These are phyloP conservation scores for Galleria mellonella DNA, from an alignment of 1,140 invertebrate genomes.

Conservation along the genomic window DNA sequence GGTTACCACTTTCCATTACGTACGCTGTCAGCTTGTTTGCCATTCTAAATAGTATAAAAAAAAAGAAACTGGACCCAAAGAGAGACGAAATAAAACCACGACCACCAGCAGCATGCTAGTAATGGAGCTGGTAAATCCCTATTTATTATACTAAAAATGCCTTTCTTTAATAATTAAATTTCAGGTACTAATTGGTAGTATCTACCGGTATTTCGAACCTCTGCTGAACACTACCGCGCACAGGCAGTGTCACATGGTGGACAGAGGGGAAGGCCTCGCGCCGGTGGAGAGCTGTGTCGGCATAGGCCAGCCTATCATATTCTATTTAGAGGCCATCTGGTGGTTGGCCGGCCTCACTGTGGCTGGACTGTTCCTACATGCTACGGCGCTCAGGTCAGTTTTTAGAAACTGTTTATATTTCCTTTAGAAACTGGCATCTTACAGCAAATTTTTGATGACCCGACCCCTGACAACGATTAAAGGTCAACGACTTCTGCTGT, in stretches of 20 bases:
- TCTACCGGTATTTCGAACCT: conserved; percentile 47
- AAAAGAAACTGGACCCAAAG: no score
- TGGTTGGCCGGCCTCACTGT: conserved; percentile 78
- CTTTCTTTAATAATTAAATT: conserved; percentile 3
- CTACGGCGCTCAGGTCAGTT: conserved; percentile 35
- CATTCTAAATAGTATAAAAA: no score
- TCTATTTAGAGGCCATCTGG: conserved; percentile 84
- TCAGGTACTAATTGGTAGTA: conserved; percentile 42
- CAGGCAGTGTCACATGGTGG: conserved; percentile 40
- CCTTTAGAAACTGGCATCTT: not conserved
- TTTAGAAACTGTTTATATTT: not conserved
- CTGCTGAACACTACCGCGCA: conserved; percentile 29
- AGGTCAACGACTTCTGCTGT: no score
- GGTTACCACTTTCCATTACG: no score
- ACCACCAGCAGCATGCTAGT: no score
- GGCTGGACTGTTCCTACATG: conserved; percentile 75
- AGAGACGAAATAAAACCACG: no score
- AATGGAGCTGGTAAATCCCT: not conserved
- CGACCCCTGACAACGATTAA: no score
- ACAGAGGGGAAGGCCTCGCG: conserved; percentile 21
- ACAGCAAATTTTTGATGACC: not conserved
- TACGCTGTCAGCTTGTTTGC: no score
- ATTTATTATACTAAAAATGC: not conserved
- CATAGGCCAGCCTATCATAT: conserved; percentile 83
- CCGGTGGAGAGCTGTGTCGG: conserved; percentile 85